Conservation (phyloP, 2,113 vertebrate species). For the Bagarius yarrelli region DNA sequence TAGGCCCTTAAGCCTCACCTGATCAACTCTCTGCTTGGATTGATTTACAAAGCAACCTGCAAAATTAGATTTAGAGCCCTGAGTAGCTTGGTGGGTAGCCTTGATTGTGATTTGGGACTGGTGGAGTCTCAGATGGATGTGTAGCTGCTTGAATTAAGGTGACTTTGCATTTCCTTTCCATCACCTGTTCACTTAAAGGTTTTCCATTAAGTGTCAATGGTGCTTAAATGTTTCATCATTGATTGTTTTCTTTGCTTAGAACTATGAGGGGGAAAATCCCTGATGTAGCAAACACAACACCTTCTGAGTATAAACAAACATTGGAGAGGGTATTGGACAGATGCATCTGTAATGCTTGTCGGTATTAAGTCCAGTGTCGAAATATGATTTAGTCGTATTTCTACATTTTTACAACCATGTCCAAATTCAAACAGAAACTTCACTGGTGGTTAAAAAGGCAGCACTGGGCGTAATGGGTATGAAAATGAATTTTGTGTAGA, state of each 20-base stretch:
- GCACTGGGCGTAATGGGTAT: not conserved
- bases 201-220: not conserved
- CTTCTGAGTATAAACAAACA: not conserved
- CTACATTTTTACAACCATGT: not conserved
- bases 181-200: not conserved
- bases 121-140: not conserved
- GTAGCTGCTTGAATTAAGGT: not conserved
- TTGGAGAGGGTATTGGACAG: not conserved
- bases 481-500: not conserved
- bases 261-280: not conserved
- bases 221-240: not conserved
- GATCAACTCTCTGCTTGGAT: conserved; percentile 8
- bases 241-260: not conserved
- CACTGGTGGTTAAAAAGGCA: not conserved
- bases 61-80: conserved; percentile 8
- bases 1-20: conserved; percentile 2
- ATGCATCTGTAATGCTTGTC: not conserved
- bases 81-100: not conserved
- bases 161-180: not conserved
- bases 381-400: no score
- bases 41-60: conserved; percentile 9
- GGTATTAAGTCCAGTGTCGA: not conserved
- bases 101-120: not conserved
- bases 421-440: not conserved
- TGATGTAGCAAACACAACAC: not conserved